Evolutionary conservation across 2,113 vertebrate genomes (phyloP).

Genomic region (Nothobranchius kuhntae): DNA sequence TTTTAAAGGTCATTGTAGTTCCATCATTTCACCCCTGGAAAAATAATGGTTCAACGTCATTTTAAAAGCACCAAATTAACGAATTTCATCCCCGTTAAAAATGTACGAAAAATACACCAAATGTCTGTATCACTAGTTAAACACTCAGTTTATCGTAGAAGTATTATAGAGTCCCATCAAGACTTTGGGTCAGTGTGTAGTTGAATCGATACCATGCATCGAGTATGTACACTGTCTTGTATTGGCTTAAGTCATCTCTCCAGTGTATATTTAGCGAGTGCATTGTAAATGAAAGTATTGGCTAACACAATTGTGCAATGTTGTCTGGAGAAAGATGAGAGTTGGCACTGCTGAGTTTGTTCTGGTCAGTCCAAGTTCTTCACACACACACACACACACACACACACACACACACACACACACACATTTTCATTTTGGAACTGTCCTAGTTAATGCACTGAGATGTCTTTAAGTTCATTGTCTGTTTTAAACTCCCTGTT

Average conservation of each 20-base stretch:
- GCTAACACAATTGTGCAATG: slow-evolving; percentile 62
- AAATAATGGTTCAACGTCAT: too few relatives aligned
- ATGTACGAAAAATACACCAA: too few relatives aligned
- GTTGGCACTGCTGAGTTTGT: slow-evolving; percentile 60
- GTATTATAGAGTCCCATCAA: slow-evolving; percentile 34
- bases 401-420: slow-evolving; percentile 44
- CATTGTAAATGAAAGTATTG: slow-evolving; percentile 46
- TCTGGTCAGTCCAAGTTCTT: slow-evolving; percentile 59
- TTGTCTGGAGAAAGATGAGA: slow-evolving; percentile 56
- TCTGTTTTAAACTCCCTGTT: background rate
- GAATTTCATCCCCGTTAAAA: too few relatives aligned
- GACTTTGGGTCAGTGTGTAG: background rate
- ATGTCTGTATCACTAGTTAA: too few relatives aligned
- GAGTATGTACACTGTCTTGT: slow-evolving; percentile 26
- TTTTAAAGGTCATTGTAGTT: too few relatives aligned
- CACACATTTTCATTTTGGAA: slow-evolving; percentile 35
- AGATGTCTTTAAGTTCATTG: slow-evolving; percentile 28
- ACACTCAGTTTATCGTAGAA: background rate
- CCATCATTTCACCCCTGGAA: too few relatives aligned
- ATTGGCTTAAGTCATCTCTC: slow-evolving; percentile 18
- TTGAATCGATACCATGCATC: background rate
- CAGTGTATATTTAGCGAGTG: slow-evolving; percentile 46
- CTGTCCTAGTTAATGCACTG: slow-evolving; percentile 19
- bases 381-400: slow-evolving; percentile 50
- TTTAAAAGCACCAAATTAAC: too few relatives aligned